Percentiles rank a stretch among this genome's conserved stretches.
These are phyloP conservation scores for Peribatodes rhomboidaria DNA, from an alignment of 2,888 invertebrate species.

Conservation along the genomic window DNA sequence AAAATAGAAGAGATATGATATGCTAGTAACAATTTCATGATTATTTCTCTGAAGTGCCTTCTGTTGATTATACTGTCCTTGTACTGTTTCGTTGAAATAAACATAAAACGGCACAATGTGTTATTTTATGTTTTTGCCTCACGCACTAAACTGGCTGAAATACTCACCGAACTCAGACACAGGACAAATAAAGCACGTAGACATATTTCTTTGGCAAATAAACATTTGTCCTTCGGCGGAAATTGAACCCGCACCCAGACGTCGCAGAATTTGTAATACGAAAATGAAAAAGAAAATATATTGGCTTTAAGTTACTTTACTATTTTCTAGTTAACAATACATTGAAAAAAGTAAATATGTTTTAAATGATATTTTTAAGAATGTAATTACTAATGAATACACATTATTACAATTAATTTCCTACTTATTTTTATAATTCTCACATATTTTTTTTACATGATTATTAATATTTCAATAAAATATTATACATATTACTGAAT, in stretches of 20 bases:
- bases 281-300: neutral
- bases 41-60: no score
- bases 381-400: no score
- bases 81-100: no score
- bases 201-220: slow-evolving; percentile 23
- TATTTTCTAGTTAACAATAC: neutral
- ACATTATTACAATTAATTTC: no score
- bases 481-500: no score
- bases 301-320: neutral
- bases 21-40: no score
- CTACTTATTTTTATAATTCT: no score
- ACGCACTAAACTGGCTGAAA: neutral
- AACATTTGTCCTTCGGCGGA: slow-evolving; percentile 9
- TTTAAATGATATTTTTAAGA: no score
- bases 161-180: neutral
- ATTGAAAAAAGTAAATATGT: neutral
- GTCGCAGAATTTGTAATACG: neutral
- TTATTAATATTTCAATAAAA: no score
- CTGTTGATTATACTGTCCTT: no score
- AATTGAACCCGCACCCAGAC: slow-evolving; percentile 9
- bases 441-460: no score
- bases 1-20: no score
- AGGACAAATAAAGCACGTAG: slow-evolving; percentile 11
- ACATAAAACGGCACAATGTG: neutral
- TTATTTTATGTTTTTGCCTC: neutral